These are phyloP conservation scores for Pristionchus entomophagus DNA, from an alignment of 2,888 invertebrate species.

Conservation along the genomic window DNA sequence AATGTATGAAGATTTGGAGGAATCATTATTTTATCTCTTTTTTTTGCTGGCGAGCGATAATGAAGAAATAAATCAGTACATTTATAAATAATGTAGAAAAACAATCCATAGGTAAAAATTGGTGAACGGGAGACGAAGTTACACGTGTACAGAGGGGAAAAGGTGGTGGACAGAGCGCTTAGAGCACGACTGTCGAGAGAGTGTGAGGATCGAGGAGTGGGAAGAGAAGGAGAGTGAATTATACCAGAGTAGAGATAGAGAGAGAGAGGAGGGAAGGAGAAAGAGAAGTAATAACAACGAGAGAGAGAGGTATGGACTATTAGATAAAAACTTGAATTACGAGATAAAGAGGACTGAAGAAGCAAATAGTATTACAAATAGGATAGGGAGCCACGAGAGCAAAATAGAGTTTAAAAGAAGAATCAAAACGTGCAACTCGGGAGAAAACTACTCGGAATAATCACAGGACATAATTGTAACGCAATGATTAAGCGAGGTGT, in stretches of 20 bases:
- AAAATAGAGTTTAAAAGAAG: background rate
- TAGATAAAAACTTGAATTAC: background rate
- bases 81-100: constrained; percentile 17
- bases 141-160: constrained; percentile 13
- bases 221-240: no score
- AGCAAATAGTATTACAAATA: no score
- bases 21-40: no score
- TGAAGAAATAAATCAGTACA: background rate
- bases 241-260: no score
- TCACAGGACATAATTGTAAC: background rate
- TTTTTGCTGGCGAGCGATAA: background rate
- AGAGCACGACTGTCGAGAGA: constrained; percentile 21
- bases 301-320: background rate
- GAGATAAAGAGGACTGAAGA: background rate
- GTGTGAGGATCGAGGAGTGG: background rate
- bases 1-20: background rate
- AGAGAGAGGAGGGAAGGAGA: constrained; percentile 24
- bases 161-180: constrained; percentile 3
- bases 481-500: background rate
- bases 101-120: background rate
- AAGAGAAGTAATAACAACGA: background rate
- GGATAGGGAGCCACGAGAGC: no score
- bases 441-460: no score
- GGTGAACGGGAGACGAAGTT: background rate
- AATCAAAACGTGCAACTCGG: background rate